These are phyloP conservation scores for Phengaris alcon DNA, from an alignment of 2,888 invertebrate genomes.

Conservation along the genomic window DNA sequence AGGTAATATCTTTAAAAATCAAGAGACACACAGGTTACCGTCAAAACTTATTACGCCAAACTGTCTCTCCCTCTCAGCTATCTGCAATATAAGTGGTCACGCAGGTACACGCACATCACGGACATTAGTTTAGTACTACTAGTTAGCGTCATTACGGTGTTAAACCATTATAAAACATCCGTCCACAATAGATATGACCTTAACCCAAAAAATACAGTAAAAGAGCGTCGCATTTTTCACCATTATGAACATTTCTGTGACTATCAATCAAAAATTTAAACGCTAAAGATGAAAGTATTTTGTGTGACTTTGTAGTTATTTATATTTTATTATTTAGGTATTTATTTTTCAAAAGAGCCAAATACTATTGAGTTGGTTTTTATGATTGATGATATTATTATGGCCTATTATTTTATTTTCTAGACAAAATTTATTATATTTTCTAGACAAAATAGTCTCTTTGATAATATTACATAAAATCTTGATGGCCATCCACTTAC, in stretches of 20 bases:
- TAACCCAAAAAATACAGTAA: constrained; percentile 10
- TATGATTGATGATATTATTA: too few relatives aligned
- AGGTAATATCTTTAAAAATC: too few relatives aligned
- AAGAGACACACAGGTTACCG: too few relatives aligned
- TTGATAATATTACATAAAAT: too few relatives aligned
- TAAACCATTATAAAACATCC: constrained; percentile 17
- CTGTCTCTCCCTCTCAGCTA: background rate
- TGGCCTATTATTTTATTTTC: too few relatives aligned
- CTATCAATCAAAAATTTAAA: background rate
- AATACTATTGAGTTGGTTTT: too few relatives aligned
- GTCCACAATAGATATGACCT: constrained; percentile 17
- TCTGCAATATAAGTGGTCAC: background rate
- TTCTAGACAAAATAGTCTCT: too few relatives aligned
- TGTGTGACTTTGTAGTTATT: background rate
- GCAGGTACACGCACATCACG: background rate
- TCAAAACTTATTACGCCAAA: too few relatives aligned
- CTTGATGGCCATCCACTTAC: too few relatives aligned
- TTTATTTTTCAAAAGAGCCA: too few relatives aligned
- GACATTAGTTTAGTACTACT: background rate
- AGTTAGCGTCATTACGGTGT: constrained; percentile 12
- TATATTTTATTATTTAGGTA: background rate
- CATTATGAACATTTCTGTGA: background rate
- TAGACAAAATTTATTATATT: too few relatives aligned
- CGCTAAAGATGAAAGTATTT: background rate
- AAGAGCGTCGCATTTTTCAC: constrained; percentile 18